Conservation (phyloP, 2,888 invertebrate species). For the Argynnis bischoffii region DNA sequence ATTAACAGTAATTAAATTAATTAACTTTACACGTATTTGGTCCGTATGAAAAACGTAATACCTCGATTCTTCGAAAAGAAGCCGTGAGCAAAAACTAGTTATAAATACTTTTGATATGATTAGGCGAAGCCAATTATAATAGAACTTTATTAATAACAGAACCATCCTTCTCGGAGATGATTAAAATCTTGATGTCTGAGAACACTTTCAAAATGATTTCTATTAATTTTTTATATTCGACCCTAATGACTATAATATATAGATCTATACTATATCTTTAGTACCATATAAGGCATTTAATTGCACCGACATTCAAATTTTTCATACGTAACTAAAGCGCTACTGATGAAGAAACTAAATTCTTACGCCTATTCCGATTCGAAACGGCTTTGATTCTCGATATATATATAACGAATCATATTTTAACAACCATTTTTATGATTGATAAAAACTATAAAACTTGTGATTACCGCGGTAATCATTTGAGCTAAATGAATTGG, state of each 20-base stretch:
- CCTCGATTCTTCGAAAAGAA: background rate
- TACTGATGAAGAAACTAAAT: constrained; percentile 30
- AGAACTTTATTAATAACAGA: constrained; percentile 1
- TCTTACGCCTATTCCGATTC: constrained; percentile 34
- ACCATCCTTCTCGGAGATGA: constrained; percentile 8
- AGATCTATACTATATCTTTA: background rate
- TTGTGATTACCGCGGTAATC: constrained; percentile 8
- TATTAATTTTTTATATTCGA: constrained; percentile 31
- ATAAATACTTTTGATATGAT: background rate
- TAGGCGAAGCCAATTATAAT: constrained; percentile 11
- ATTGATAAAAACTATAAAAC: constrained; percentile 24
- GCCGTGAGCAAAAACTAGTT: constrained; percentile 5
- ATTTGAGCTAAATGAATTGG: background rate
- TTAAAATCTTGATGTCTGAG: constrained; percentile 22
- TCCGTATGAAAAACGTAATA: background rate
- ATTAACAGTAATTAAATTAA: no score
- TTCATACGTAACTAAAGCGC: constrained; percentile 36
- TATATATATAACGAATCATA: constrained; percentile 25
- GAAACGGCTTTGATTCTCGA: constrained; percentile 28
- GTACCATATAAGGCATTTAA: constrained; percentile 34
- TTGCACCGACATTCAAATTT: constrained; percentile 35
- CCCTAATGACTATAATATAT: constrained; percentile 24
- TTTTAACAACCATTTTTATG: constrained; percentile 27
- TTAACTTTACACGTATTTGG: background rate
- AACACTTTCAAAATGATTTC: constrained; percentile 29